A percentile compares a stretch with the other conserved stretches of the same genome.
Conservation (phyloP, 2,113 vertebrate genomes). For the Piaya cayana region DNA sequence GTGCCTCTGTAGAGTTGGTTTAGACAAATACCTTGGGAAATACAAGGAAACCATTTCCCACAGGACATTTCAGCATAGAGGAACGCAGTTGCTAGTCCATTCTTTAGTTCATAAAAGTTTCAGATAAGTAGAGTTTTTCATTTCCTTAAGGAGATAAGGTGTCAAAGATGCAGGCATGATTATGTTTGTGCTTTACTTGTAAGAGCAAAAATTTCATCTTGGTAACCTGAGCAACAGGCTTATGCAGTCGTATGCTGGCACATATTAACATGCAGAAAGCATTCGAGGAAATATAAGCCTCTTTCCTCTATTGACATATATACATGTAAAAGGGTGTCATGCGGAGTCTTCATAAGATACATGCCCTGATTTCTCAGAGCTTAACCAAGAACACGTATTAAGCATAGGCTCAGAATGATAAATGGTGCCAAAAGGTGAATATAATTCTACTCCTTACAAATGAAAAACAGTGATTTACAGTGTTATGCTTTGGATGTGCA, state of each 20-base stretch:
- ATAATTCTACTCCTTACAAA: constrained; percentile 50
- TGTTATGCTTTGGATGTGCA: constrained; percentile 1
- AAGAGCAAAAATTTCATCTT: not conserved
- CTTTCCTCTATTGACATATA: not conserved
- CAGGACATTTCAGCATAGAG: not conserved
- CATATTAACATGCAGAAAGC: constrained; percentile 19
- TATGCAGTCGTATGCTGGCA: not conserved
- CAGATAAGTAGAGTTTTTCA: not conserved
- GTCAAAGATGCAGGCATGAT: not conserved
- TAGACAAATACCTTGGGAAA: constrained; percentile 14
- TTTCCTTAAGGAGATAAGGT: not conserved
- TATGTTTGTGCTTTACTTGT: not conserved
- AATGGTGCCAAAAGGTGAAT: constrained; percentile 42
- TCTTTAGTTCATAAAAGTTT: not conserved
- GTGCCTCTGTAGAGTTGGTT: not conserved
- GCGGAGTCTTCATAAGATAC: not conserved
- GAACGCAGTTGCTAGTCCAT: not conserved
- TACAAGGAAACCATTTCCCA: not conserved
- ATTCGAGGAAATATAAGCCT: not conserved
- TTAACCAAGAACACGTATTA: constrained; percentile 13
- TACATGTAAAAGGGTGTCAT: not conserved
- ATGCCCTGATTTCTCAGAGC: not conserved
- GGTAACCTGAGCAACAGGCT: not conserved
- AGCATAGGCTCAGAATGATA: constrained; percentile 41
- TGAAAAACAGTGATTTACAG: constrained; percentile 63